Base-by-base conservation (phyloP, 2,888 invertebrate species). In the Epinotia bilunana region DNA sequence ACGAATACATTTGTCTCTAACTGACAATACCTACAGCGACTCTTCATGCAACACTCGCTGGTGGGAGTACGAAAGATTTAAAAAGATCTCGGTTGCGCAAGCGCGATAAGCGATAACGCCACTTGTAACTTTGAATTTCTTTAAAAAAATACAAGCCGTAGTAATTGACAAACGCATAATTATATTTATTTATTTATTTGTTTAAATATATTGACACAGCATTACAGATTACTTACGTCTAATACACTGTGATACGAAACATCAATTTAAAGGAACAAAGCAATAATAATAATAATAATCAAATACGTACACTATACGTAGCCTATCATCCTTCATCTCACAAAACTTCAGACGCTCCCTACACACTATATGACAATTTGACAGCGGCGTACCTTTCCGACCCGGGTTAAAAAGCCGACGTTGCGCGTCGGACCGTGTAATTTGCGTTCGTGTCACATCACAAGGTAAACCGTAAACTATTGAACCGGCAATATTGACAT, bases 361-460 rank as follows among this genome's bases (percentile, higher is more conserved):
- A n/a, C n/a, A n/a, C n/a, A n/a, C n/a, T n/a, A n/a, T 65, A 62
- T 65, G 69, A 46, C 69, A 71, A 60, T 74, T 65, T 60, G 53
- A 64, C 60, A 73, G 62, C 57, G 55, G 65, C 23, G 33, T 71
- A 60, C 70, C 58, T 49, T 60, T 39, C 64, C 64, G 60, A 60
- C 20, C 55, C 60, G 46, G 67, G 53, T 71, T 61, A 75, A 75
- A 72, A 75, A 75, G 55, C 75, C 55, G 18, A 55, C 70, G 65
- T 72, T 67, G 67, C 67, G 71, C 72, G 72, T 62, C 57, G 71
- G 55, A 67, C 61, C 75, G 67, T 75, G 67, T 75, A 75, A 75
- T 75, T 75, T 72, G 75, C 75, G 75, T 75, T 23, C 75, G 72
- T 75, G 75, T 75, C 75, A 75, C 74, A 75, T 75, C 71, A 75